Conservation (phyloP, 2,113 vertebrate genomes). For the Todiramphus chloris region DNA sequence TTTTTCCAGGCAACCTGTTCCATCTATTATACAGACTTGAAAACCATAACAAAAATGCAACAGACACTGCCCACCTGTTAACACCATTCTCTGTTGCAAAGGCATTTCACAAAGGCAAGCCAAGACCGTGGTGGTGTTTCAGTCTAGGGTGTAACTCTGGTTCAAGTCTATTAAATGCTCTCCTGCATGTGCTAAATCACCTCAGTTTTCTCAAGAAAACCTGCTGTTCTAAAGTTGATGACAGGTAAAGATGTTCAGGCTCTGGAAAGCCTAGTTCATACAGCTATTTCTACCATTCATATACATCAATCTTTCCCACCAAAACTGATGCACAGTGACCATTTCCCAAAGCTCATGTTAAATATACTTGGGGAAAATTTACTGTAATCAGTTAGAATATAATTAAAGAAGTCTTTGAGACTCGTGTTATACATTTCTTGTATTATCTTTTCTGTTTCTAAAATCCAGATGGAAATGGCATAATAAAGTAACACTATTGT, state of each 20-base stretch:
- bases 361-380: slow-evolving; percentile 12
- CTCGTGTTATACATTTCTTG: background rate
- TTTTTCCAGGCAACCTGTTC: background rate
- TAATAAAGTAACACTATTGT: background rate
- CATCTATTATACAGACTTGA: background rate
- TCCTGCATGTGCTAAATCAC: background rate
- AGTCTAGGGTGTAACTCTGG: background rate
- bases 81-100: background rate
- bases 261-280: background rate
- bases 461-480: slow-evolving; percentile 28
- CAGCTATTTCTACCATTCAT: background rate
- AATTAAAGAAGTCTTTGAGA: slow-evolving; percentile 35
- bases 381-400: slow-evolving; percentile 7
- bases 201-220: background rate
- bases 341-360: background rate
- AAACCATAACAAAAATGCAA: background rate
- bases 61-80: background rate
- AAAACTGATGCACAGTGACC: background rate
- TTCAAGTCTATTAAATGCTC: background rate
- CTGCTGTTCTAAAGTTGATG: background rate
- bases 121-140: background rate
- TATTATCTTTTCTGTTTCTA: background rate
- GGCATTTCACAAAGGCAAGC: background rate
- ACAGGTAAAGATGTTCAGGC: background rate
- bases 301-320: background rate